Evolutionary conservation across 1,140 invertebrate species (phyloP).

Genomic region (Drosophila bocki): DNA sequence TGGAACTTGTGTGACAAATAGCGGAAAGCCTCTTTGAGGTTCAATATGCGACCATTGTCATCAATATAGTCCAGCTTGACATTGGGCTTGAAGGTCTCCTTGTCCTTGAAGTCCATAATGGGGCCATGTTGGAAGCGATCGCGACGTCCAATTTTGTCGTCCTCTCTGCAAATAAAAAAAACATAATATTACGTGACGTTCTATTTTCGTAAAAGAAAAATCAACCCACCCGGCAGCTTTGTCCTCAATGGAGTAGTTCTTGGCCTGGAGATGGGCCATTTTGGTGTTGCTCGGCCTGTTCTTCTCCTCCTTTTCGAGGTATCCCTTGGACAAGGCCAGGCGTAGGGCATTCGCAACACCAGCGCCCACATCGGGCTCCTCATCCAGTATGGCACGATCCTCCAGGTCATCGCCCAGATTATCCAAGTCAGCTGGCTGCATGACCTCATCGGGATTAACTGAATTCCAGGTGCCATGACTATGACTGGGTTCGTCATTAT

Average conservation of each 20-base stretch:
- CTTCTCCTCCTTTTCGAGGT: slow-evolving; percentile 93
- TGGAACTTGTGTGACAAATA: slow-evolving; percentile 99
- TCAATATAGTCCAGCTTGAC: slow-evolving; percentile 99
- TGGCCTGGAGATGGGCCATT: slow-evolving; percentile 91
- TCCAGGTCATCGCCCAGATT: slow-evolving; percentile 84
- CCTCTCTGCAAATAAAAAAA: slow-evolving; percentile 87
- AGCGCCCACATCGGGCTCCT: slow-evolving; percentile 96
- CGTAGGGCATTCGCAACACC: slow-evolving; percentile 96
- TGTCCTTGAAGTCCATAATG: slow-evolving; percentile 97
- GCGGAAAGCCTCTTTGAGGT: slow-evolving; percentile 98
- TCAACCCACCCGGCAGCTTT: slow-evolving; percentile 92
- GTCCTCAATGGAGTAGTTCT: slow-evolving; percentile 99
- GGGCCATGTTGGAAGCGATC: slow-evolving; percentile 92
- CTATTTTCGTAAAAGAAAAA: too few species aligned
- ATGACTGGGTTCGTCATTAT: slow-evolving; percentile 53
- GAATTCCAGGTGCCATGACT: slow-evolving; percentile 86
- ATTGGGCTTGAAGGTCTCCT: slow-evolving; percentile 96
- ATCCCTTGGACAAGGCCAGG: slow-evolving; percentile 97
- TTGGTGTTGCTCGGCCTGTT: slow-evolving; percentile 90
- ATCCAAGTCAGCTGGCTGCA: slow-evolving; percentile 77
- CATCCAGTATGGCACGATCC: slow-evolving; percentile 93
- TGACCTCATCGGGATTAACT: slow-evolving; percentile 85
- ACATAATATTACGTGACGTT: neutral
- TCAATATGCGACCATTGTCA: slow-evolving; percentile 95
- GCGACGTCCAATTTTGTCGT: slow-evolving; percentile 92